Base-by-base conservation (phyloP, 2,113 vertebrate genomes). In the Bettongia penicillata region DNA sequence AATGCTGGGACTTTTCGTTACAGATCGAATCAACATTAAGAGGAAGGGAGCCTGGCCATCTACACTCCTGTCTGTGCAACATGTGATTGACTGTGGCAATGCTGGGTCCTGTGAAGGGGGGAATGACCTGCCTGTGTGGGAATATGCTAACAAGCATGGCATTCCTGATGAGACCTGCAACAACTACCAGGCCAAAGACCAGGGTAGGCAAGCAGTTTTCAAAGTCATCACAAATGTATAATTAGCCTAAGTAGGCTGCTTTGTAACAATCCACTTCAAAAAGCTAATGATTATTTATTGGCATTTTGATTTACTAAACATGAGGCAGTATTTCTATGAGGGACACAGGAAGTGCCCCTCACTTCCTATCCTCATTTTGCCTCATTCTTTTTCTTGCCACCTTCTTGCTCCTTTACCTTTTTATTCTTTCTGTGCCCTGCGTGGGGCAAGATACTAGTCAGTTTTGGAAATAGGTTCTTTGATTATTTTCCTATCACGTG, bases 101-200 rank as follows among this genome's bases (percentile, higher is more conserved):
- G 99, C 99, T 0, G 99, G 99, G 0, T 98, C 98, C 95, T 99
- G 99, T 0, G 98, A 99, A 1, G 99, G 99, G 0, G 99, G 99
- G 0, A 98, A 99, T 91, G 99, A 99, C 97, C n/a, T 53, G 0
- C 98, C 98, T 0, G 99, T 99, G 28, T 99, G 99, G 99, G 93
- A 90, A 61, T 99, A 99, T 0, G 99, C 99, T 0, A 98, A 99
- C 8, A 37, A n/a, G 0, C 98, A 99, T 0, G 99, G 99, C 91
- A 99, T 99, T 97, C 99, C 99, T 0, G 99, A 99, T 0, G 99
- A 99, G 98, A 99, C 99, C 97, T 99, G 99, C 98, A 99, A 99
- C 97, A 99, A 99, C 98, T 99, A 99, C 98, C 99, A 99, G 97
- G 99, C 99, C 53, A 99, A 99, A 98, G 99, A 99, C 97, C 99